Base-by-base conservation (phyloP, 2,888 invertebrate species). In the Criorhina ranunculi region DNA sequence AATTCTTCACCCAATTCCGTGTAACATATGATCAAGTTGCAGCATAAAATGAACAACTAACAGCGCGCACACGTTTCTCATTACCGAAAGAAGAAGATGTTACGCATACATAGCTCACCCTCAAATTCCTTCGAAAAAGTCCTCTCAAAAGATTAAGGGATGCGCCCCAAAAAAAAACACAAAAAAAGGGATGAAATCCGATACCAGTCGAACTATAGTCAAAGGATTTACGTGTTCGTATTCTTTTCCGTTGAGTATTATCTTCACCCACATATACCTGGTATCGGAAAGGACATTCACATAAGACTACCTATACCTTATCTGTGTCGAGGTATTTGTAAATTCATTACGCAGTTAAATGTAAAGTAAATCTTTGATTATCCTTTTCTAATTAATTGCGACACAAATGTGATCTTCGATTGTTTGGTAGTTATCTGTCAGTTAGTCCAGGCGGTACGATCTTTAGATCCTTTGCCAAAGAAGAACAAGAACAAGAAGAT, bases 351-450 rank as follows among this genome's bases (percentile, higher is more conserved):
- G 85, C 86, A 76, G 86, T 77, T 77, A 62, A 77, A 67, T 44
- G 81, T 72, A 81, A 86, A 86, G 85, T 42, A 15, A 40, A 67
- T 77, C 49, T 24, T 81, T 33, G 29, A 86, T 86, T 81, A 62
- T 86, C 12, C 24, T 60, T 40, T 60, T 87, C 66, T 87, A 87
- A 87, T 87, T 87, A 87, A 86, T 86, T 86, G 86, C 86, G 86
- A 87, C 87, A 87, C 87, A 86, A 85, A 69, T 87, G 66, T 86
- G 86, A 85, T 83, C 87, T 87, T 87, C 86, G 77, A 85, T 87
- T 76, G 82, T 64, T 76, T 70, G 83, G 60, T 79, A 12, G 60
- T 6, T 62, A 44, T 33, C 76, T 69, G 69, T 60, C 69, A 53
- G 53, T 64, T 72, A 4, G 24, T 24, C 24, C 24, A 49, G 60